Evolutionary conservation across 2,888 invertebrate genomes (phyloP), one percentile per base, ranked within the genome.

Genomic region (Hanleya hanleyi): DNA sequence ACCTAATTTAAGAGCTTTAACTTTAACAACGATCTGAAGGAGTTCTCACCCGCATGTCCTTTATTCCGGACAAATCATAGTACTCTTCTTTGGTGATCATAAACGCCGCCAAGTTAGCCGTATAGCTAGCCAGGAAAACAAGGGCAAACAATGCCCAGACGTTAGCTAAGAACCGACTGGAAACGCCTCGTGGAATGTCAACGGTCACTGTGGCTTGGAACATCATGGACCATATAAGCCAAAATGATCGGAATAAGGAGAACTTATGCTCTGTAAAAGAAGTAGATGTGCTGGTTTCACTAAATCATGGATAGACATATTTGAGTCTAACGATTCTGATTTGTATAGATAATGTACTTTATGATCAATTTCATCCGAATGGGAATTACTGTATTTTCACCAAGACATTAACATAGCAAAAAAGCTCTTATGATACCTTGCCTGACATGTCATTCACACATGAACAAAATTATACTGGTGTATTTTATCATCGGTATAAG

Each of bases 221-320:
- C 41, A 98, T 93, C 74, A 99, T 98, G n/a, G 99, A 98, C 99
- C 99, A 99, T 33, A 99, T 99, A 78, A 99, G 93, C 99, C 99
- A 99, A 91, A 98, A 98, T 0, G 98, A 97, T 75, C 99, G 95
- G 90, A 98, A 98, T 67, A 99, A 92, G 3, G 89, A 90, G 75
- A 90, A 90, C 71, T 85, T 85, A 78, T 90, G 89, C 37, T 90
- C 90, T 90, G 83, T 32, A 77, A 80, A 71, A 71, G 36, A 22
- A 22, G 36, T 26, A 50, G 22, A 68, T 4, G n/a, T 26, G 22
- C 22, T 41, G 9, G 41, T 41, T 12, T 41, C n/a, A n/a, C n/a
- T n/a, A n/a, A n/a, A n/a, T n/a, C n/a, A n/a, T n/a, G n/a, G n/a
- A n/a, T n/a, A n/a, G n/a, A n/a, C n/a, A n/a, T n/a, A n/a, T n/a